Evolutionary conservation across 2,888 invertebrate genomes (phyloP).

Genomic region (Harpalus rubripes): DNA sequence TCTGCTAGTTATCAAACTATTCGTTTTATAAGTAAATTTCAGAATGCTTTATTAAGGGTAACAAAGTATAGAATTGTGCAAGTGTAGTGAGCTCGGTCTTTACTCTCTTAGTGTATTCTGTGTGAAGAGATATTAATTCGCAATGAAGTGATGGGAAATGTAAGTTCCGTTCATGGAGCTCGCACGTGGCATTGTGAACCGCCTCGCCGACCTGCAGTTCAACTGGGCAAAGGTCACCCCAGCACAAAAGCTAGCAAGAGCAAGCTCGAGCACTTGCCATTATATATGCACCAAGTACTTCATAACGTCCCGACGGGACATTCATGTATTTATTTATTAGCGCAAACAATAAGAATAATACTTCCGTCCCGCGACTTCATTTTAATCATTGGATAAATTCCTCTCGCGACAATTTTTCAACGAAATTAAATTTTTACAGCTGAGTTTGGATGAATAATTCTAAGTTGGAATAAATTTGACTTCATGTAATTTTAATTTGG

Average conservation of each 20-base stretch:
- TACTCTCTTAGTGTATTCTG: too few species aligned
- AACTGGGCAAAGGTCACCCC: neutral
- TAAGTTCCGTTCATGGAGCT: neutral
- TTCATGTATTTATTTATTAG: slow-evolving; percentile 1
- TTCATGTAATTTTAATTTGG: slow-evolving; percentile 47
- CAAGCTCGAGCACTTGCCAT: neutral
- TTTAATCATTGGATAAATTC: slow-evolving; percentile 44
- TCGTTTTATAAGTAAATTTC: too few species aligned
- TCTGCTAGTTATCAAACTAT: too few species aligned
- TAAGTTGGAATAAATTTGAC: slow-evolving; percentile 55
- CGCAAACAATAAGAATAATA: neutral
- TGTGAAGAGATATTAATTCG: neutral
- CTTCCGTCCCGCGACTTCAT: slow-evolving; percentile 1
- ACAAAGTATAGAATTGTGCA: too few species aligned
- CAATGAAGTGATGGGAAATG: neutral
- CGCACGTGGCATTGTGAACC: slow-evolving; percentile 3
- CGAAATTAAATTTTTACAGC: slow-evolving; percentile 51
- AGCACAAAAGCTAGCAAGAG: neutral
- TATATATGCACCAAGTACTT: neutral
- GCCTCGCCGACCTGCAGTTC: neutral
- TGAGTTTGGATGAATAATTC: slow-evolving; percentile 48
- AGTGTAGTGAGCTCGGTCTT: too few species aligned
- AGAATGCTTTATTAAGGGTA: too few species aligned
- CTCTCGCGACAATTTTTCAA: slow-evolving; percentile 41
- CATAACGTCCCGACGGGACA: neutral